Evolutionary conservation across 2,797 vertebrate genomes (phyloP), one percentile per base, ranked within the genome.

Genomic region (Tenualosa thibaudeaui): DNA sequence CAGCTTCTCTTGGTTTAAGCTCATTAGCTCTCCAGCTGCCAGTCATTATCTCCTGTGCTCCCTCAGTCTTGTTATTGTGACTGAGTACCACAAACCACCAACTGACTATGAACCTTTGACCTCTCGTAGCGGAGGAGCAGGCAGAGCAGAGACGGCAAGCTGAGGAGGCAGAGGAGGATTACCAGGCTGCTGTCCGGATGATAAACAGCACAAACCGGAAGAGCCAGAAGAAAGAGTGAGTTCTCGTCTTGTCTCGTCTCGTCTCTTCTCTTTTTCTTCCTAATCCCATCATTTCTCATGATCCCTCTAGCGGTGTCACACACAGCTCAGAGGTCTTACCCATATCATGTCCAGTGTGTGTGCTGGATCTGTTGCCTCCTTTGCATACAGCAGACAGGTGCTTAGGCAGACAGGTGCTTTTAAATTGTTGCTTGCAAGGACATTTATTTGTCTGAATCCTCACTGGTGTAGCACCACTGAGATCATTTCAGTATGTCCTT

Each of bases 181-280:
- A 98, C 91, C 97, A 97, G 90, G 93, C 93, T 0, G 96, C 97
- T 78, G 93, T 99, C 92, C 96, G 93, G 84, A 96, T 97, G 86
- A 96, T 99, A 84, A 99, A 98, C 82, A 92, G 93, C 87, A 99
- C 97, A 91, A 97, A 92, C 86, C 97, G 96, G 91, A 97, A 94
- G 90, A 95, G 94, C 89, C 98, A 98, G 86, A 98, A 96, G 91
- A 97, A 95, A 95, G 98, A 97, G 98, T 99, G 93, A 94, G 94
- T 0, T 1, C 65, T 9, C 31, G 3, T 17, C 65, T 9, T 13
- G 3, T 17, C 5, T 43, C 65, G 37, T 37, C 26, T 19, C 10
- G 6, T 12, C 65, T 13, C 65, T 10, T 40, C 1, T 71, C 65
- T 13, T 15, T 37, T 40, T 4, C 37, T 13, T 10, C 10, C 0